Base-by-base conservation (phyloP, 2,888 invertebrate species). In the Nomada hirtipes region DNA sequence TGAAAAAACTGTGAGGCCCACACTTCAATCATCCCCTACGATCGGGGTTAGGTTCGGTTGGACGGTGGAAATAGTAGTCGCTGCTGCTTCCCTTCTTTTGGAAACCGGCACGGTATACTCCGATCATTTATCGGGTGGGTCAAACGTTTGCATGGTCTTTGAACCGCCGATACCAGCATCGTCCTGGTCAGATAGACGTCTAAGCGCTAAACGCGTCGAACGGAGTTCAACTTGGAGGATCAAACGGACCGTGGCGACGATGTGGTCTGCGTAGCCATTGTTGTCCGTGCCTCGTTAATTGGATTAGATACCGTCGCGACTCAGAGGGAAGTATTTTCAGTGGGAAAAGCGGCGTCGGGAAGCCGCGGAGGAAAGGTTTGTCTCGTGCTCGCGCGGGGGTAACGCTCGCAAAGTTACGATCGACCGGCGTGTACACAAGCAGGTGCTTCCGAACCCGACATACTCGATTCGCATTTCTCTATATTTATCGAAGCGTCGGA, bases 401-500 rank as follows among this genome's bases (percentile, higher is more conserved):
- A 13, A 63, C 47, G 55, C 57, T 71, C 42, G 20, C 23, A 23
- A 78, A 59, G 70, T 63, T 78, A 52, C n/a, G 13, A 0, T 13
- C 61, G 57, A 4, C 53, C 1, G 4, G 4, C 20, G 52, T 0
- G 52, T 61, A 18, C 52, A 9, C 26, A 52, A 42, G 18, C 65
- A 60, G 60, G 36, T 59, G 59, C 13, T 47, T 26, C 42, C 65
- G 36, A 9, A 67, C 11, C 29, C 36, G 29, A 73, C 73, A 74
- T 70, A 81, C 50, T 11, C 70, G 69, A 81, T 60, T 71, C 64
- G 67, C 57, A 67, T 76, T 70, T 79, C 60, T 69, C 52, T 68
- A 64, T 73, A 60, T 61, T 73, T 50, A 72, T 50, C 42, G 76
- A 78, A 71, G 81, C 78, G 75, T 70, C 69, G 59, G 74, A 78